Evolutionary conservation across 2,888 invertebrate species (phyloP).

Genomic region (Dryococelus australis): DNA sequence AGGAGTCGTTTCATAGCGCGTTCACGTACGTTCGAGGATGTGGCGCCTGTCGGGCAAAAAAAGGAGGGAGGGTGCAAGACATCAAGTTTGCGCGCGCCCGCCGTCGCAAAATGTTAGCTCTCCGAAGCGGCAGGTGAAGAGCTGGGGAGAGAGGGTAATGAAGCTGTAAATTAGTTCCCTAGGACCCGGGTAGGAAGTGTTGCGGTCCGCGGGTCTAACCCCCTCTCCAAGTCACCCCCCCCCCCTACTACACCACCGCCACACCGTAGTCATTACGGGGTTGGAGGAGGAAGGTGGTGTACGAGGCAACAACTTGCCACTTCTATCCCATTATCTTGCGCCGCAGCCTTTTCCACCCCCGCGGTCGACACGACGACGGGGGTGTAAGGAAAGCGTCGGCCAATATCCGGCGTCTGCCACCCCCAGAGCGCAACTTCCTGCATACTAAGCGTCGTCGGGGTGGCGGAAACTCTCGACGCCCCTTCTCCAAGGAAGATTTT

Average conservation of each 20-base stretch:
- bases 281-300: neutral
- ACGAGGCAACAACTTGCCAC: slow-evolving; percentile 16
- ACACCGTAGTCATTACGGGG: neutral
- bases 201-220: neutral
- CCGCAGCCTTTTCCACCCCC: slow-evolving; percentile 4
- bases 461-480: no score
- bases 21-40: no score
- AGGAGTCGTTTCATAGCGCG: no score
- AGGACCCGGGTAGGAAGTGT: neutral
- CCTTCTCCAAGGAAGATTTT: no score
- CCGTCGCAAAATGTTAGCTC: neutral
- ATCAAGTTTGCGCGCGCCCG: no score
- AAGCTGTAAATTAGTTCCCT: slow-evolving; percentile 16
- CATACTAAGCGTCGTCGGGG: no score
- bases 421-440: no score
- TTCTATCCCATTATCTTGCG: slow-evolving; percentile 10
- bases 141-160: neutral
- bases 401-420: no score
- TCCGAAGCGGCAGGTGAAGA: slow-evolving; percentile 8
- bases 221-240: no score
- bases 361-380: neutral
- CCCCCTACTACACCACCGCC: neutral
- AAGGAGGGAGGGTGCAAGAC: no score
- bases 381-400: no score
- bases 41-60: no score